phyloP scores from a whole-genome alignment of 2,113 vertebrate species.

The Thalassoma bifasciatum region DNA sequence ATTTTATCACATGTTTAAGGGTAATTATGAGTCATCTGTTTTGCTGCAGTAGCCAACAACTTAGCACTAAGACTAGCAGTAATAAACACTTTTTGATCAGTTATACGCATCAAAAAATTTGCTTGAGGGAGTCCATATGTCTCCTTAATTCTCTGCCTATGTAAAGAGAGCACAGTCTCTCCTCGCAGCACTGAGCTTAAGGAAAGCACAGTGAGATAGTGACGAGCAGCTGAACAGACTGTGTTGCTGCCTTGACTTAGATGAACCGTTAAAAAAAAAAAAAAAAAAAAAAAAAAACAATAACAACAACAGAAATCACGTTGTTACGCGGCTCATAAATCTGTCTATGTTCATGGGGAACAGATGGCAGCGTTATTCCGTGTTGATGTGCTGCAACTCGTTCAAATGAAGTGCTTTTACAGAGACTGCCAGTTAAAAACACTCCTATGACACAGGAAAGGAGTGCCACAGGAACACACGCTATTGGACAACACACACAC shows the following conservation, averaged over 20 bases:
- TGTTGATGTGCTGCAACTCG: constrained; percentile 60
- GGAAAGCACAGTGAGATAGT: neutral
- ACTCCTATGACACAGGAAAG: constrained; percentile 46
- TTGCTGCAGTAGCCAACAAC: neutral
- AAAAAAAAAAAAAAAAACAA: too few relatives aligned
- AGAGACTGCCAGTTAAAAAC: constrained; percentile 26
- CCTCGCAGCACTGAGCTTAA: constrained; percentile 11
- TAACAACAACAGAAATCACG: constrained; percentile 24
- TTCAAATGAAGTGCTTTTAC: constrained; percentile 59
- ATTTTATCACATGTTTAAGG: neutral
- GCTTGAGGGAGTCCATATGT: neutral
- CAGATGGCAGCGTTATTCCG: constrained; percentile 67
- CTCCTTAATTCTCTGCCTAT: neutral
- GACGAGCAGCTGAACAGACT: constrained; percentile 28
- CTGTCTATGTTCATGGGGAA: constrained; percentile 49
- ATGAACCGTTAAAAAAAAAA: constrained; percentile 53
- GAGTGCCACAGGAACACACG: constrained; percentile 44
- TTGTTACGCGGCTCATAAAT: constrained; percentile 48
- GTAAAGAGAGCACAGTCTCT: neutral
- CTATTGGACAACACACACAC: constrained; percentile 35
- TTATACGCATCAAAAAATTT: neutral
- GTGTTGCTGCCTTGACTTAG: constrained; percentile 34
- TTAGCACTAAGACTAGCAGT: neutral
- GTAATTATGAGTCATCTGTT: neutral
- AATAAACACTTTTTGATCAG: neutral